These are phyloP conservation scores for Clanis bilineata DNA, from an alignment of 2,888 invertebrate species.

Conservation along the genomic window DNA sequence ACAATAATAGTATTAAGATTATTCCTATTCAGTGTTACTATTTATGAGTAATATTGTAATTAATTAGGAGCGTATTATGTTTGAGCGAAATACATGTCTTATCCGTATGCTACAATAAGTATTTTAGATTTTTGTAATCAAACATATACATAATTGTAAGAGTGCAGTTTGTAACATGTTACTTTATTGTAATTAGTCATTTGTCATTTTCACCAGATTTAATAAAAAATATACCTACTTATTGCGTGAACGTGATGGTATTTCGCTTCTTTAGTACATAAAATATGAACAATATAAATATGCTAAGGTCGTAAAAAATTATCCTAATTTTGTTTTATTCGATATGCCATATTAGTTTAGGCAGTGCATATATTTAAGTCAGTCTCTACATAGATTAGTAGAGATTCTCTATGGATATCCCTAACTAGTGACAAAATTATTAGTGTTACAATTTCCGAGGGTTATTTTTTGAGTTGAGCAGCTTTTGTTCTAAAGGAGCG, in stretches of 20 bases:
- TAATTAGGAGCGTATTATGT: background rate
- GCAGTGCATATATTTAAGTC: too few species aligned
- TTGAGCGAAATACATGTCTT: background rate
- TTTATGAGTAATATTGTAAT: constrained; percentile 2
- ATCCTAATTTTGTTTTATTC: too few species aligned
- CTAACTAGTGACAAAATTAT: too few species aligned
- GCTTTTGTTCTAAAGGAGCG: too few species aligned
- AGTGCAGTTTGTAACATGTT: background rate
- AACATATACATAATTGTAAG: background rate
- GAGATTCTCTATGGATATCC: too few species aligned
- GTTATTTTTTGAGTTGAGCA: too few species aligned
- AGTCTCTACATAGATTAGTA: too few species aligned
- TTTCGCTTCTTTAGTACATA: too few species aligned
- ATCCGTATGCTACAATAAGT: background rate
- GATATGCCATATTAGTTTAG: too few species aligned
- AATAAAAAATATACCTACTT: background rate
- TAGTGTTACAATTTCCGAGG: too few species aligned
- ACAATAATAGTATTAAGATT: background rate
- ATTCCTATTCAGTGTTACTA: background rate
- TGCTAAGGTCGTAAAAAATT: too few species aligned
- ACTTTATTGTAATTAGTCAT: background rate
- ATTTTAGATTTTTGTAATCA: background rate
- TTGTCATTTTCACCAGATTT: background rate
- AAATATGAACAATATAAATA: too few species aligned
- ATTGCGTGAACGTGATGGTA: background rate